phyloP scores from a whole-genome alignment of 2,888 invertebrate genomes.

The Cremastobaeus sp. region DNA sequence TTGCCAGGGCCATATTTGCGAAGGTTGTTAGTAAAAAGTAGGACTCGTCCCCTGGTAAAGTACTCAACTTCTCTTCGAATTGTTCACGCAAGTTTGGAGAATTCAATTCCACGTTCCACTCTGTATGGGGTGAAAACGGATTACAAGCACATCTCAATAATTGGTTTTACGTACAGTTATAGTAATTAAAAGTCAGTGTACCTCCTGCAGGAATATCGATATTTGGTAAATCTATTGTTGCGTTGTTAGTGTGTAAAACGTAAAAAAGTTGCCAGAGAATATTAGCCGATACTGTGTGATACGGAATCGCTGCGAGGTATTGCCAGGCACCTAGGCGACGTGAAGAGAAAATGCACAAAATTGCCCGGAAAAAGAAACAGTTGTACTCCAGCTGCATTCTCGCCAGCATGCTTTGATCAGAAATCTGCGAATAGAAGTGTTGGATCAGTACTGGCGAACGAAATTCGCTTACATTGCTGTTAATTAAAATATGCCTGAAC shows the following conservation, averaged over 20 bases:
- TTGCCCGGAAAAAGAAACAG: slow-evolving; percentile 84
- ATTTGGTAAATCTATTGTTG: slow-evolving; percentile 70
- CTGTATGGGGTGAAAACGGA: no score
- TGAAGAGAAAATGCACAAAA: slow-evolving; percentile 84
- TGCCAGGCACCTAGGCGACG: slow-evolving; percentile 89
- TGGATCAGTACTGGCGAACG: no score
- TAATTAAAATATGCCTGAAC: no score
- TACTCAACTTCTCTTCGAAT: slow-evolving; percentile 83
- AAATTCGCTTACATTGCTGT: no score
- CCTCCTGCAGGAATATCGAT: slow-evolving; percentile 41
- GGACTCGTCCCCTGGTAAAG: slow-evolving; percentile 85
- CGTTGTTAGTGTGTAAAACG: slow-evolving; percentile 81
- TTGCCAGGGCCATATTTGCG: slow-evolving; percentile 87
- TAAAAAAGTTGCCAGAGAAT: slow-evolving; percentile 85
- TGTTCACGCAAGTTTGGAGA: slow-evolving; percentile 79
- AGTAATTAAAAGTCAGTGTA: slow-evolving; percentile 8
- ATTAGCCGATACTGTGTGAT: slow-evolving; percentile 80
- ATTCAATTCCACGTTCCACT: slow-evolving; percentile 79
- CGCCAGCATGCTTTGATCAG: slow-evolving; percentile 79
- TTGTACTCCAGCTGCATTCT: slow-evolving; percentile 86
- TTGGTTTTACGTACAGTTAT: background rate
- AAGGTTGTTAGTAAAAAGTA: slow-evolving; percentile 88
- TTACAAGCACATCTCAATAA: background rate
- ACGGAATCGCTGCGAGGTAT: slow-evolving; percentile 88
- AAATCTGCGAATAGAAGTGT: no score